These are phyloP conservation scores for Trypoxylon attenuatum DNA, from an alignment of 2,888 invertebrate species.

Conservation along the genomic window DNA sequence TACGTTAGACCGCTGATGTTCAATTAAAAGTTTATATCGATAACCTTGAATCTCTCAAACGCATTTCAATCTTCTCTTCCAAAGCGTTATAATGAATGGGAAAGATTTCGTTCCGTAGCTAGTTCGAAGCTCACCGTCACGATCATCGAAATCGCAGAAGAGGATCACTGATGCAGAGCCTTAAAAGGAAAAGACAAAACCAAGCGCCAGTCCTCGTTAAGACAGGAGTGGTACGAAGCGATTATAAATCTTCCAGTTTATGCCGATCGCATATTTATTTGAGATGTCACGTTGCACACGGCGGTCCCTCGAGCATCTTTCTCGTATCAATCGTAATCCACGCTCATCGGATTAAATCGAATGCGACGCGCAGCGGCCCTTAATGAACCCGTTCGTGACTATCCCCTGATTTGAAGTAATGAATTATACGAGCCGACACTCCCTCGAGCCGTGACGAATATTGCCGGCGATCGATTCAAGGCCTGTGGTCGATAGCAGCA, in stretches of 20 bases:
- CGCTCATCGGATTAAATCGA: conserved; percentile 38
- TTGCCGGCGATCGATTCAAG: conserved; percentile 37
- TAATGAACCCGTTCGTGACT: conserved; percentile 49
- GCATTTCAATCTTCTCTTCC: too few species aligned
- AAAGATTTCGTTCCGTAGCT: background rate
- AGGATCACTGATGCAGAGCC: background rate
- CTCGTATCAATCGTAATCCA: conserved; percentile 35
- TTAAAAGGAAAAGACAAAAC: conserved; percentile 12
- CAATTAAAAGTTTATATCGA: too few species aligned
- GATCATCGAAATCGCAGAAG: conserved; percentile 1
- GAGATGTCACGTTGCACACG: conserved; percentile 17
- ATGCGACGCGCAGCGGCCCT: conserved; percentile 20
- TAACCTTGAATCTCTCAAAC: too few species aligned
- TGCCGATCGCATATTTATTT: conserved; percentile 34
- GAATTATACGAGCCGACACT: conserved; percentile 45
- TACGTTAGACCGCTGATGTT: too few species aligned
- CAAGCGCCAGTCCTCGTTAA: conserved; percentile 27
- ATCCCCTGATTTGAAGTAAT: conserved; percentile 38
- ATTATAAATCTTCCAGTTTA: conserved; percentile 20
- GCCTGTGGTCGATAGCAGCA: conserved; percentile 13
- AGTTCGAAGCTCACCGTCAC: conserved; percentile 5
- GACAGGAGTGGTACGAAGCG: conserved; percentile 9
- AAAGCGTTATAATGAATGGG: too few species aligned
- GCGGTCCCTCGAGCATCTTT: conserved; percentile 6
- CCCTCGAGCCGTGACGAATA: conserved; percentile 38